A percentile compares a stretch with the other conserved stretches of the same genome.
phyloP scores from a whole-genome alignment of 1,140 invertebrate species.

The Akabosia matsudoensis region DNA sequence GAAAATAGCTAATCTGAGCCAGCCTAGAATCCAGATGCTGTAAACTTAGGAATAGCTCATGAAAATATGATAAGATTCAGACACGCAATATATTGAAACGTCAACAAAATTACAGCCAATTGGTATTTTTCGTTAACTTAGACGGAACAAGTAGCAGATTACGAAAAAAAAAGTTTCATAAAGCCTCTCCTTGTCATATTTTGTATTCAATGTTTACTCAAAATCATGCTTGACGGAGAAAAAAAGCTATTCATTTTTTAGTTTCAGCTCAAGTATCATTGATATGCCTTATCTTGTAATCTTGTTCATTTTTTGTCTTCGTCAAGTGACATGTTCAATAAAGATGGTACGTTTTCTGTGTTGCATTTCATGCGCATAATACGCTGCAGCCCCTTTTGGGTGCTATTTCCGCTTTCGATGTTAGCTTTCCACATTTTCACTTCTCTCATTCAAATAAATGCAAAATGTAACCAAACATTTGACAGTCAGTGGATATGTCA shows the following conservation, averaged over 20 bases:
- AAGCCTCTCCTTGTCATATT: not conserved
- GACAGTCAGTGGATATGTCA: too few species aligned
- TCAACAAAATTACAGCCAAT: not conserved
- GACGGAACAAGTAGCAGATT: not conserved
- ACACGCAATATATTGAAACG: not conserved
- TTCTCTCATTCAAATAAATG: too few species aligned
- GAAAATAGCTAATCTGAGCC: not conserved
- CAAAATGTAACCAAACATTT: too few species aligned
- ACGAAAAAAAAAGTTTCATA: not conserved
- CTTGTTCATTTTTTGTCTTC: not conserved
- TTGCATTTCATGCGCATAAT: too few species aligned
- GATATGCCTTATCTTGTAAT: not conserved
- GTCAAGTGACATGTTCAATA: not conserved
- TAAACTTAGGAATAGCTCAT: not conserved
- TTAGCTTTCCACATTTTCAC: too few species aligned
- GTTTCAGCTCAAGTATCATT: not conserved
- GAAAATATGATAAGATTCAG: too few species aligned
- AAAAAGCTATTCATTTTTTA: not conserved
- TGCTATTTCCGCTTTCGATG: too few species aligned
- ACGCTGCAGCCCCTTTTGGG: too few species aligned
- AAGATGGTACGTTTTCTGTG: too few species aligned
- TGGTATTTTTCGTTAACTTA: not conserved
- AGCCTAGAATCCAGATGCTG: not conserved
- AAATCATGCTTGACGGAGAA: not conserved
- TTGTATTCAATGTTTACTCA: not conserved